These are phyloP conservation scores for Pogoniulus pusillus DNA, from an alignment of 2,797 vertebrate species.

Conservation along the genomic window DNA sequence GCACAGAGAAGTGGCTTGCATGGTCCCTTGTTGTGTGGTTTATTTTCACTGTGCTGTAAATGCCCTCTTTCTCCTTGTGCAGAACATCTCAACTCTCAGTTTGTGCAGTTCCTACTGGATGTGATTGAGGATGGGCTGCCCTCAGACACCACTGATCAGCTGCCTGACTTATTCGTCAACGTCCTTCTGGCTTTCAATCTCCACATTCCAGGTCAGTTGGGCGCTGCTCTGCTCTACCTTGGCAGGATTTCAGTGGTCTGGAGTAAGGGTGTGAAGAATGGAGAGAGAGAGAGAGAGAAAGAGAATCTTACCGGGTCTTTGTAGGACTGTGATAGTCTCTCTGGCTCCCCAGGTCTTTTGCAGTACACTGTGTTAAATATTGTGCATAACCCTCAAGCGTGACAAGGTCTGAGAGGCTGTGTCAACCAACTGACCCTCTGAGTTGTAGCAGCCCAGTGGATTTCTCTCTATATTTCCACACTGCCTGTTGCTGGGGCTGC, in stretches of 20 bases:
- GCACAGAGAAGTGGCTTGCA: not conserved
- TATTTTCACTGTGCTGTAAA: not conserved
- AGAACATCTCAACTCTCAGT: constrained; percentile 94
- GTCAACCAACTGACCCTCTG: not conserved
- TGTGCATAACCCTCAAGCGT: not conserved
- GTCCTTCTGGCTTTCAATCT: constrained; percentile 94
- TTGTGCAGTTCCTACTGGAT: constrained; percentile 89
- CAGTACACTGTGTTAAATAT: not conserved
- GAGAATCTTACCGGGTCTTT: not conserved
- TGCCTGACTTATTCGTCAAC: constrained; percentile 92
- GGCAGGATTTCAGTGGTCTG: not conserved
- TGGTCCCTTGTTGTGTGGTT: not conserved
- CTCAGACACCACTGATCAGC: constrained; percentile 90
- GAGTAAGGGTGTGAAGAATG: not conserved
- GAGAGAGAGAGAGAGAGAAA: not conserved
- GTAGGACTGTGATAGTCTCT: not conserved
- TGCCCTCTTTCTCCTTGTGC: constrained; percentile 26
- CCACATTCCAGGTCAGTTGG: constrained; percentile 86
- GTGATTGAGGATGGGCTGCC: constrained; percentile 94
- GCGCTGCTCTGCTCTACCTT: not conserved
- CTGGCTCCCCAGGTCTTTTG: not conserved
- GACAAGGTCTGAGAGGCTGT: not conserved
- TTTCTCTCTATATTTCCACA: not conserved
- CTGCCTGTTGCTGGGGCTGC: not conserved
- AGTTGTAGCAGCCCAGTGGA: not conserved